phyloP scores from a whole-genome alignment of 2,797 vertebrate genomes.

The Aselliscus stoliczkanus region DNA sequence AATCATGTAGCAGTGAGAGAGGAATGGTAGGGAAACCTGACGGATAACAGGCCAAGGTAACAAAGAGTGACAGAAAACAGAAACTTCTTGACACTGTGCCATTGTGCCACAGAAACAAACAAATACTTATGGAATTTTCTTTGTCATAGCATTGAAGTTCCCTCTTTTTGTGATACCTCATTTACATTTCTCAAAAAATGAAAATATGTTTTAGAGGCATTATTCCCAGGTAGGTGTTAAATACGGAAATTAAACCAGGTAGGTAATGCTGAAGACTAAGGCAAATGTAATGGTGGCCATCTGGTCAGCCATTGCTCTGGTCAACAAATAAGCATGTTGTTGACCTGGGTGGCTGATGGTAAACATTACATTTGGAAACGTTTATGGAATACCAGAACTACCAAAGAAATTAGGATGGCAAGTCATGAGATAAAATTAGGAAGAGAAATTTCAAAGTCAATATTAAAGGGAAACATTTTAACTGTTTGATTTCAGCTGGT shows the following conservation, averaged over 20 bases:
- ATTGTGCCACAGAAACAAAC: neutral
- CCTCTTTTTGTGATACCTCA: conserved; percentile 39
- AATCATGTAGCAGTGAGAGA: neutral
- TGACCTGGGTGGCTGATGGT: neutral
- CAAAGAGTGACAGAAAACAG: neutral
- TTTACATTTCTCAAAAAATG: conserved; percentile 52
- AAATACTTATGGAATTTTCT: neutral
- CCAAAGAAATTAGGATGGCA: neutral
- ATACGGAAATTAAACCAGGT: neutral
- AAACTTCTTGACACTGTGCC: neutral
- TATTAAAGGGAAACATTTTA: conserved; percentile 61
- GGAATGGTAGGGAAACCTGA: neutral
- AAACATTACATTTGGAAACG: neutral
- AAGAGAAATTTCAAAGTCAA: conserved; percentile 52
- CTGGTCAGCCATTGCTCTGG: neutral
- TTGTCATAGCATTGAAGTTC: neutral
- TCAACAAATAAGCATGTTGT: neutral
- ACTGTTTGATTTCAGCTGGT: conserved; percentile 55
- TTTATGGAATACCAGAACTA: neutral
- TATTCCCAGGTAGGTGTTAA: neutral
- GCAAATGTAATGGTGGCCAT: neutral
- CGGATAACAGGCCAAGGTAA: neutral
- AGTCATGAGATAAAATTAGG: conserved; percentile 45
- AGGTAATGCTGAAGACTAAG: neutral
- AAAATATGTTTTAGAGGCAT: conserved; percentile 37